phyloP scores from a whole-genome alignment of 1,140 invertebrate species.

The Leptoteleia sp. region DNA sequence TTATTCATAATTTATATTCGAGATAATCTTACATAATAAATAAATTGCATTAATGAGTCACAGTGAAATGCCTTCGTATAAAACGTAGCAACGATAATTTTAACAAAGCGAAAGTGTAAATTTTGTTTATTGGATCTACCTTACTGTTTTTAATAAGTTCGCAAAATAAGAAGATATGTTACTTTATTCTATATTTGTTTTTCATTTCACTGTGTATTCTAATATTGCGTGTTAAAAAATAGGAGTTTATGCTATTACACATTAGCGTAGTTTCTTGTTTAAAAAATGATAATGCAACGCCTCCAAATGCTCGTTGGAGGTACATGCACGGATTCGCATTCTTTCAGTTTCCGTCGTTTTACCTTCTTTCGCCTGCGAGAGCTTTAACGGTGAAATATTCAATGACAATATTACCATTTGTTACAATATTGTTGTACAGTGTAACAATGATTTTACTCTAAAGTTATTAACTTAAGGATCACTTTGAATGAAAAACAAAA shows the following conservation, averaged over 20 bases:
- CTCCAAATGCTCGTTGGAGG: slow-evolving; percentile 43
- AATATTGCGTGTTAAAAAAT: slow-evolving; percentile 29
- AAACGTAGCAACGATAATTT: slow-evolving; percentile 16
- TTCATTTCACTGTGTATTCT: slow-evolving; percentile 20
- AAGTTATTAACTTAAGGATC: slow-evolving; percentile 33
- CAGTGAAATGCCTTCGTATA: background rate
- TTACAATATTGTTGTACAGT: slow-evolving; percentile 32
- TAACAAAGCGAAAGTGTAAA: slow-evolving; percentile 9
- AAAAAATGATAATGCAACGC: slow-evolving; percentile 45
- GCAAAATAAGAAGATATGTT: slow-evolving; percentile 33
- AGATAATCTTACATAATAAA: background rate
- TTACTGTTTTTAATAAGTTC: slow-evolving; percentile 43
- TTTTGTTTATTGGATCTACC: slow-evolving; percentile 25
- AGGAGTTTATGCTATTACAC: slow-evolving; percentile 42
- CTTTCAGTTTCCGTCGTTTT: slow-evolving; percentile 50
- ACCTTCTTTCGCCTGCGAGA: slow-evolving; percentile 17
- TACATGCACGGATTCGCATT: slow-evolving; percentile 46
- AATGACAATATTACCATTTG: slow-evolving; percentile 43
- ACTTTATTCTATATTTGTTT: slow-evolving; percentile 21
- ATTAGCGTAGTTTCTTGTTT: slow-evolving; percentile 54
- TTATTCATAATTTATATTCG: slow-evolving; percentile 11
- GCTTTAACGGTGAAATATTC: slow-evolving; percentile 48
- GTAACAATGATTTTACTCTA: slow-evolving; percentile 24
- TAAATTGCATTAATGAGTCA: background rate
- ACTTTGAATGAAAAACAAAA: slow-evolving; percentile 12